These are phyloP conservation scores for Candoia aspera DNA, from an alignment of 2,113 vertebrate species.

Conservation along the genomic window DNA sequence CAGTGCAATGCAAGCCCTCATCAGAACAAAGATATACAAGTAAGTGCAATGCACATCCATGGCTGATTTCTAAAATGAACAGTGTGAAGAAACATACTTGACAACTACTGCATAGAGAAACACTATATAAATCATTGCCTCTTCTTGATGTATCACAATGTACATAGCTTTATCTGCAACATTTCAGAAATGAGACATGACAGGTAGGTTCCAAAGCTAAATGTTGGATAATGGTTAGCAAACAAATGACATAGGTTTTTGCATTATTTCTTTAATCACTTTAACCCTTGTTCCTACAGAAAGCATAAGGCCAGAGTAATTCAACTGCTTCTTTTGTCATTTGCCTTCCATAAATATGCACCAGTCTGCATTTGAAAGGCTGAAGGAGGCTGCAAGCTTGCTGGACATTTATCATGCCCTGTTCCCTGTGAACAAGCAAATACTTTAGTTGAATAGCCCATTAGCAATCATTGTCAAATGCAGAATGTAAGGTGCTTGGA, in stretches of 20 bases:
- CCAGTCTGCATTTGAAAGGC: conserved; percentile 79
- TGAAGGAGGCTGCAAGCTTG: conserved; percentile 77
- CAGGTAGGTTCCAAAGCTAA: conserved; percentile 68
- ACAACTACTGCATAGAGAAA: not conserved
- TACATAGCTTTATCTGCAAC: conserved; percentile 12
- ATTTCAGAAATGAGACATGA: conserved; percentile 55
- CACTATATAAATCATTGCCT: not conserved
- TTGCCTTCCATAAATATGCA: conserved; percentile 79
- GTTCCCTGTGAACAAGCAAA: conserved; percentile 82
- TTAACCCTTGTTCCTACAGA: conserved; percentile 76
- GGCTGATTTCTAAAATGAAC: not conserved
- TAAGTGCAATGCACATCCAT: conserved; percentile 15
- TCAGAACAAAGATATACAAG: conserved; percentile 12
- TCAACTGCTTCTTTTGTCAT: conserved; percentile 75
- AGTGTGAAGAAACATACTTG: conserved; percentile 17
- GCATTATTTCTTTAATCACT: conserved; percentile 78
- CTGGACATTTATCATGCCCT: conserved; percentile 81
- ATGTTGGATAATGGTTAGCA: conserved; percentile 52
- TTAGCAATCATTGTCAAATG: conserved; percentile 81
- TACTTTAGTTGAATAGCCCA: conserved; percentile 80
- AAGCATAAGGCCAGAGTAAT: conserved; percentile 78
- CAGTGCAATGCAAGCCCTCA: conserved; percentile 17
- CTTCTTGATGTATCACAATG: not conserved
- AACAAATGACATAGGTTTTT: conserved; percentile 72
- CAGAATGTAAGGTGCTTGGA: conserved; percentile 78